A percentile compares a stretch with the other conserved stretches of the same genome.
These are phyloP conservation scores for Antigone vipio DNA, from an alignment of 2,113 vertebrate genomes.

Conservation along the genomic window DNA sequence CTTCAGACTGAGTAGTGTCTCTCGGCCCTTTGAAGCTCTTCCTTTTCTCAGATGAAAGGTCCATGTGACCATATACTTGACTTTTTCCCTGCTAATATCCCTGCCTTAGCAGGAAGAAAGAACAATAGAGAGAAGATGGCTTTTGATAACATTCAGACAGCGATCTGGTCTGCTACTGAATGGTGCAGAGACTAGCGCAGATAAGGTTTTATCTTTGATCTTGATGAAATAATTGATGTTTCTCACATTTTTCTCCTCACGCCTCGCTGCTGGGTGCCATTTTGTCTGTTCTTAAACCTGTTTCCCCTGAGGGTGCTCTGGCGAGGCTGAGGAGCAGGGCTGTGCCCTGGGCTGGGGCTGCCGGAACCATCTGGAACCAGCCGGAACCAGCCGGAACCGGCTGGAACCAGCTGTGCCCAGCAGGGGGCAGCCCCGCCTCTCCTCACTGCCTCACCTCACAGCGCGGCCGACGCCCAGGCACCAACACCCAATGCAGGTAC, in stretches of 20 bases:
- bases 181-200: rapidly evolving
- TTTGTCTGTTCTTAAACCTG: not conserved
- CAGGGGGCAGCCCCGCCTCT: too few species aligned
- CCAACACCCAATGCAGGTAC: not conserved
- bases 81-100: not conserved
- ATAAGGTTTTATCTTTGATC: conserved; percentile 13
- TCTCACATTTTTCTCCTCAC: not conserved
- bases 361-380: not conserved
- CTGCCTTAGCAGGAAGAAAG: not conserved
- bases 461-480: rapidly evolving
- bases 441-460: not conserved
- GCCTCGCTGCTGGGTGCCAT: rapidly evolving
- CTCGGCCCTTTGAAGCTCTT: not conserved
- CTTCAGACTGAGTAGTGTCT: not conserved
- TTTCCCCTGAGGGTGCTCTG: not conserved
- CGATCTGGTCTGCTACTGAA: not conserved
- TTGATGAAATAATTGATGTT: not conserved
- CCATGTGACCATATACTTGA: not conserved
- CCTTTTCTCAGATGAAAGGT: not conserved
- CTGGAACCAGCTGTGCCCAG: rapidly evolving
- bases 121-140: not conserved
- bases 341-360: not conserved
- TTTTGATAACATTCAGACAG: not conserved
- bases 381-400: rapidly evolving
- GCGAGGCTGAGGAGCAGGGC: not conserved